phyloP scores from a whole-genome alignment of 1,140 invertebrate species.

The Ridgeia piscesae region DNA sequence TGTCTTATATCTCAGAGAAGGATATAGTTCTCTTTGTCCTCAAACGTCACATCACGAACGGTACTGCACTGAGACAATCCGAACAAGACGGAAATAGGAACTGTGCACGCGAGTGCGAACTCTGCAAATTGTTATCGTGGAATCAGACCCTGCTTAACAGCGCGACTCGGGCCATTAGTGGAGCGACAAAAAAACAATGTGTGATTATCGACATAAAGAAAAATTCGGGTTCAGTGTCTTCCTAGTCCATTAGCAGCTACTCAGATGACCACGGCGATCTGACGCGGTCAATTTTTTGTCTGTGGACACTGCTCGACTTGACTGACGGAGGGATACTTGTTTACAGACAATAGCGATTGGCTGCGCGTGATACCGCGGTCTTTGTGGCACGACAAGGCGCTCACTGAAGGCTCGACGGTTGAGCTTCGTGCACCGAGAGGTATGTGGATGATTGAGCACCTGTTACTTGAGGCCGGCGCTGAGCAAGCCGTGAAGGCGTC shows the following conservation, averaged over 20 bases:
- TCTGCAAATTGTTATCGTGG: not conserved
- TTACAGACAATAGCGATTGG: not conserved
- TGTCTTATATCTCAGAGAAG: too few species aligned
- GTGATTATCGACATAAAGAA: not conserved
- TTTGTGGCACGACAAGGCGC: not conserved
- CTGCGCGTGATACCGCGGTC: not conserved
- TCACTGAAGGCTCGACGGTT: not conserved
- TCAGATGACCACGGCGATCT: not conserved
- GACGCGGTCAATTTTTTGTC: not conserved
- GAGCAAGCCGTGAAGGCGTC: not conserved
- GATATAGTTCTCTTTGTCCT: too few species aligned
- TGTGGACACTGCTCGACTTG: not conserved
- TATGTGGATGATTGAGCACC: not conserved
- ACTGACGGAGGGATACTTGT: not conserved
- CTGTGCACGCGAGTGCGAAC: not conserved
- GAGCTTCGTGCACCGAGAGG: not conserved
- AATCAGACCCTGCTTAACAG: not conserved
- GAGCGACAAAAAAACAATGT: not conserved
- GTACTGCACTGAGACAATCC: not conserved
- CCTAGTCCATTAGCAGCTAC: not conserved
- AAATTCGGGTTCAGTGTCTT: not conserved
- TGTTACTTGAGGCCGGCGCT: not conserved
- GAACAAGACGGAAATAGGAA: not conserved
- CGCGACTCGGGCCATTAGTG: not conserved
- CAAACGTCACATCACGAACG: too few species aligned